Evolutionary conservation across 35 echinoderm and acorn worm genomes (phyloP).

Genomic region (Ophioderma brevispina): DNA sequence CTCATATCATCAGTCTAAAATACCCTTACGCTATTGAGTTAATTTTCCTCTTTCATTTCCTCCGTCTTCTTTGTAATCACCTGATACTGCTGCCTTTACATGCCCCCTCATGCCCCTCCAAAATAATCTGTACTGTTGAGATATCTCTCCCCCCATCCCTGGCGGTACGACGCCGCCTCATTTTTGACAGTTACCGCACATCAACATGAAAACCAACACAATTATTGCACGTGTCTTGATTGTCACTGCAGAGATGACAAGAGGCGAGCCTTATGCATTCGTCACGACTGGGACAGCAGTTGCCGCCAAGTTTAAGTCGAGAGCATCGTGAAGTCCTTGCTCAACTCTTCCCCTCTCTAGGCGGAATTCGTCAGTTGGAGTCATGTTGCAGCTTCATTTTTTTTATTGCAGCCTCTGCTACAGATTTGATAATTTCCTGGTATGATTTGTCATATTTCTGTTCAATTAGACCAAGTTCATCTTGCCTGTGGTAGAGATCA

Average conservation of each 20-base stretch:
- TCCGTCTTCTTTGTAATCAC: slow-evolving; percentile 38
- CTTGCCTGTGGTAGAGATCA: not conserved
- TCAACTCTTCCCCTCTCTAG: slow-evolving; percentile 4
- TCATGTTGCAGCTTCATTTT: slow-evolving; percentile 6
- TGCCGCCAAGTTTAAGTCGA: slow-evolving; percentile 29
- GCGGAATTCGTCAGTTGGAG: not conserved
- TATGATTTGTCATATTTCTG: slow-evolving; percentile 19
- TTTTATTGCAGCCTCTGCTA: slow-evolving; percentile 34
- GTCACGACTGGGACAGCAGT: slow-evolving; percentile 32
- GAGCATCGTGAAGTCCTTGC: not conserved
- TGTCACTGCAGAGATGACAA: slow-evolving; percentile 49
- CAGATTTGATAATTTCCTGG: not conserved
- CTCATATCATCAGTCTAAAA: too few relatives aligned
- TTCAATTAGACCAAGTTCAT: slow-evolving; percentile 13
- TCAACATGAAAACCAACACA: slow-evolving; percentile 59
- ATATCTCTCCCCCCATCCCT: not conserved
- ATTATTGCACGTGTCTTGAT: slow-evolving; percentile 10
- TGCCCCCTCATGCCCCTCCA: slow-evolving; percentile 38
- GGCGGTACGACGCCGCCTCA: slow-evolving; percentile 17
- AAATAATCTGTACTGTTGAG: slow-evolving; percentile 36
- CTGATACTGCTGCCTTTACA: not conserved
- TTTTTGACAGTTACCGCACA: slow-evolving; percentile 57
- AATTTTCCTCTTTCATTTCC: slow-evolving; percentile 1
- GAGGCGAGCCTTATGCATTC: slow-evolving; percentile 16
- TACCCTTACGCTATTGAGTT: too few relatives aligned